Evolutionary conservation across 2,797 vertebrate species (phyloP).

Genomic region (Enteromius unitaeniatus): DNA sequence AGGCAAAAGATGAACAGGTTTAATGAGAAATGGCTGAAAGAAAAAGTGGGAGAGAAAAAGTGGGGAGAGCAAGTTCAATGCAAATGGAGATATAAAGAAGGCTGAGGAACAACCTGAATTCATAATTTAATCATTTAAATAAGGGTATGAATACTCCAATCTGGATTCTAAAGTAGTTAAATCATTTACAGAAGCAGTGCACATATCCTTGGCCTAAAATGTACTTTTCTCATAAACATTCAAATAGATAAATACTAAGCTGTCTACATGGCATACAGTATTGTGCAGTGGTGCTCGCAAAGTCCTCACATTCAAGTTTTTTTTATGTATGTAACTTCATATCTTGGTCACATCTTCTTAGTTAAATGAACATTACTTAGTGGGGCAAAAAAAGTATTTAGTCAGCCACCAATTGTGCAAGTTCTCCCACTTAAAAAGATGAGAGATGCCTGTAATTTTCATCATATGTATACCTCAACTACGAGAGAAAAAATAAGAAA

Average conservation of each 20-base stretch:
- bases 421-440: no score
- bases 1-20: slow-evolving; percentile 13
- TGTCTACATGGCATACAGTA: no score
- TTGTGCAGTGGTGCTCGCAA: no score
- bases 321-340: no score
- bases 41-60: slow-evolving; percentile 20
- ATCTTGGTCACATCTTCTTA: no score
- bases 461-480: no score
- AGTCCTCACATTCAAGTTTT: no score
- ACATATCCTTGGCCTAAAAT: not conserved
- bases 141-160: not conserved
- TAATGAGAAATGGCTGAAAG: slow-evolving; percentile 32
- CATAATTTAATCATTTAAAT: slow-evolving; percentile 24
- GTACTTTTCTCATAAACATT: not conserved
- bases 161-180: slow-evolving; percentile 5
- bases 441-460: no score
- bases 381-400: no score
- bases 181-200: slow-evolving; percentile 2
- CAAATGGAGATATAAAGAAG: not conserved
- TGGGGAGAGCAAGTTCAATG: slow-evolving; percentile 3
- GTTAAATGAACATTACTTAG: no score
- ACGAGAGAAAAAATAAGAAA: no score
- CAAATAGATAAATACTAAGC: not conserved
- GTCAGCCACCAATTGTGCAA: no score
- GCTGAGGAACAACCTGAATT: slow-evolving; percentile 5